These are phyloP conservation scores for Hydropsyche tenuis DNA, from an alignment of 1,140 invertebrate genomes.

Conservation along the genomic window DNA sequence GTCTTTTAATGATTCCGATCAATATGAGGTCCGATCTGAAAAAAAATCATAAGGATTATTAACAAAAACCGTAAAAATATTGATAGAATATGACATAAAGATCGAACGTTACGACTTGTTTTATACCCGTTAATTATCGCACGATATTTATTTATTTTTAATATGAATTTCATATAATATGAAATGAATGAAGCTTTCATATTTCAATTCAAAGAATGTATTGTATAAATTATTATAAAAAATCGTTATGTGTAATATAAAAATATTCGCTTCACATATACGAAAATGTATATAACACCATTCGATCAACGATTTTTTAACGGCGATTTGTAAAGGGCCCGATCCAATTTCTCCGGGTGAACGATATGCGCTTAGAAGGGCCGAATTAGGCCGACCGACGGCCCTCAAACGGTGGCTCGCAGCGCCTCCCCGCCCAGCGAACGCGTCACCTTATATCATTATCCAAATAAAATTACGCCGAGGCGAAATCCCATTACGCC, in stretches of 20 bases:
- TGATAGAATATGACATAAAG: too few relatives aligned
- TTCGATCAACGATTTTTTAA: not conserved
- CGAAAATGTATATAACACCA: not conserved
- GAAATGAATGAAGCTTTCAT: too few relatives aligned
- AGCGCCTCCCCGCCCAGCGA: too few relatives aligned
- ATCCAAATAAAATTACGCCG: slow-evolving; percentile 50
- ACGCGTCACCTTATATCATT: slow-evolving; percentile 49
- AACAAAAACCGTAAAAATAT: too few relatives aligned
- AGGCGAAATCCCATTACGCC: slow-evolving; percentile 48
- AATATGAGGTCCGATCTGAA: slow-evolving; percentile 1
- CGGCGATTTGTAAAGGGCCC: slow-evolving; percentile 16
- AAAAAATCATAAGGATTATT: too few relatives aligned
- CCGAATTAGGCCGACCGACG: not conserved
- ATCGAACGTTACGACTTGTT: too few relatives aligned
- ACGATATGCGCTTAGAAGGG: not conserved
- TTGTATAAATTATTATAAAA: too few relatives aligned
- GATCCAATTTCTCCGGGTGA: slow-evolving; percentile 4
- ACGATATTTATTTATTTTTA: too few relatives aligned
- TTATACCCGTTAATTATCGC: too few relatives aligned
- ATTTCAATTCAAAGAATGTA: too few relatives aligned
- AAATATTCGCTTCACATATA: not conserved
- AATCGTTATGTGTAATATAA: not conserved
- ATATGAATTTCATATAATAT: too few relatives aligned
- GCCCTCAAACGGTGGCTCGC: slow-evolving; percentile 36
- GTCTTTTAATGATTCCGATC: slow-evolving; percentile 43